These are phyloP conservation scores for Antechinus stuartii DNA, from an alignment of 2,113 vertebrate genomes.

Conservation along the genomic window DNA sequence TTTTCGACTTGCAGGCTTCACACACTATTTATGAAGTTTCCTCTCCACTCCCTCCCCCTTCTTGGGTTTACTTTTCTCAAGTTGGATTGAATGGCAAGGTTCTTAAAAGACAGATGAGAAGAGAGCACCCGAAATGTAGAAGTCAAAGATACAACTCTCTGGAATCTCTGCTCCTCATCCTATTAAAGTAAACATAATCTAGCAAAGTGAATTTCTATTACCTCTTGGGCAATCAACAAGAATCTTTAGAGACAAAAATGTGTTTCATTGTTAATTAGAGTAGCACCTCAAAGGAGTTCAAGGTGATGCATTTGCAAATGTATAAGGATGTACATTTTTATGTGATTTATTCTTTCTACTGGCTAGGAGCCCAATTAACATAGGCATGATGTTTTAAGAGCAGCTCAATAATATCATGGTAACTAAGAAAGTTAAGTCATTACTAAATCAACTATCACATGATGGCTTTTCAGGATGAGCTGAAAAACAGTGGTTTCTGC, in stretches of 20 bases:
- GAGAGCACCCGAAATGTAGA: not conserved
- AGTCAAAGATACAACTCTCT: not conserved
- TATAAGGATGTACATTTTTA: conserved; percentile 7
- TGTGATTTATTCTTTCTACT: conserved; percentile 16
- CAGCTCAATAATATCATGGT: not conserved
- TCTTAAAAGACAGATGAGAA: not conserved
- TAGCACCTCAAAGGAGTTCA: conserved; percentile 68
- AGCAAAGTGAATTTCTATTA: conserved; percentile 59
- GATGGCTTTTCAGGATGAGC: not conserved
- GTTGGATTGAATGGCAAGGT: not conserved
- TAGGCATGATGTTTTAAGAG: not conserved
- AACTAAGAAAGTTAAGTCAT: not conserved
- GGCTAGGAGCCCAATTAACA: conserved; percentile 1
- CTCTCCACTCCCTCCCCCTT: too few relatives aligned
- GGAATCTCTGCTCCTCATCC: conserved; percentile 50
- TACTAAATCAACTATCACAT: not conserved
- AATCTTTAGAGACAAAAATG: conserved; percentile 70
- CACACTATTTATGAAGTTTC: conserved; percentile 11
- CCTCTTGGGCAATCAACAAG: conserved; percentile 70
- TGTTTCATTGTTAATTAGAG: conserved; percentile 74
- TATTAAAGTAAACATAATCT: conserved; percentile 58
- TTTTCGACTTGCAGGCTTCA: conserved; percentile 55
- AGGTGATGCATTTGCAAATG: conserved; percentile 69
- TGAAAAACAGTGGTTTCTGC: not conserved
- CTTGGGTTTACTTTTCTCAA: not conserved